Evolutionary conservation across 2,797 vertebrate genomes (phyloP).

Genomic region (Columba guinea): DNA sequence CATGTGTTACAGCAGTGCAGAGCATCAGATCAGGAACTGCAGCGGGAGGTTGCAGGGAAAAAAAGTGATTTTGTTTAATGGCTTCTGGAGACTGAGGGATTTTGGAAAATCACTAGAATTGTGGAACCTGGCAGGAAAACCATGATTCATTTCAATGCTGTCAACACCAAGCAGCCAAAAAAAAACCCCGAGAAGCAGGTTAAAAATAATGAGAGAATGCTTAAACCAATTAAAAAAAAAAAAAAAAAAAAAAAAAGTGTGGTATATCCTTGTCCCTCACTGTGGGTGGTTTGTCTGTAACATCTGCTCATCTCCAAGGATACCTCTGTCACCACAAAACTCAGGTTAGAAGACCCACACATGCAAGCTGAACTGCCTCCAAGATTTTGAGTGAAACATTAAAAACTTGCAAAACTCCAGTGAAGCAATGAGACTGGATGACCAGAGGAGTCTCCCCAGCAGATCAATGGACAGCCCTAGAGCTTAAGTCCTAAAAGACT

Average conservation of each 20-base stretch:
- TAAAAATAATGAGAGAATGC: background rate
- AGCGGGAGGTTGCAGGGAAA: background rate
- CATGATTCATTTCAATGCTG: background rate
- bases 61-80: constrained; percentile 18
- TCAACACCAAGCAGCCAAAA: background rate
- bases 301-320: background rate
- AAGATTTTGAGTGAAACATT: background rate
- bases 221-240: background rate
- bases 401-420: background rate
- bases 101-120: constrained; percentile 32
- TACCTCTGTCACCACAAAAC: background rate
- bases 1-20: background rate
- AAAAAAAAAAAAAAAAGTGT: background rate
- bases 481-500: background rate
- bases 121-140: background rate
- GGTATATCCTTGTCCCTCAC: background rate
- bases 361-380: background rate
- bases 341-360: background rate
- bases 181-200: background rate
- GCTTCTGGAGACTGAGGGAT: constrained; percentile 10
- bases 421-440: background rate
- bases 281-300: background rate
- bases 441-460: accelerated
- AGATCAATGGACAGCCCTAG: background rate
- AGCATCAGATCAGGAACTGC: background rate